phyloP scores from a whole-genome alignment of 2,888 invertebrate species.

The Zhengitettix transpicula region DNA sequence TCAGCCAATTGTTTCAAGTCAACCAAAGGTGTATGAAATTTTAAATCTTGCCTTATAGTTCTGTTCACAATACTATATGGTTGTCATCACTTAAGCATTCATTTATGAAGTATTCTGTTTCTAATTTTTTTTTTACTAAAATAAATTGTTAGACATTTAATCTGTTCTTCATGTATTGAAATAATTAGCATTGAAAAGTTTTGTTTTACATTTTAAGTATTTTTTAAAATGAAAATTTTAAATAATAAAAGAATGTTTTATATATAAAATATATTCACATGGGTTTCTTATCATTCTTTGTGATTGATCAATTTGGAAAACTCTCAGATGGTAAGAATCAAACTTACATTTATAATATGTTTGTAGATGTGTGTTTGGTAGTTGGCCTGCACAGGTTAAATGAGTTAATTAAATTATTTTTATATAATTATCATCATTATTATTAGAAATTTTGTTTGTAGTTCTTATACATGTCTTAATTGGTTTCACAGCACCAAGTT shows the following conservation, averaged over 20 bases:
- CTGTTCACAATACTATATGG: too few relatives aligned
- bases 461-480: not conserved
- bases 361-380: conserved; percentile 10
- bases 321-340: conserved; percentile 31
- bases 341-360: conserved; percentile 23
- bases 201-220: too few relatives aligned
- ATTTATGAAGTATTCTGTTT: too few relatives aligned
- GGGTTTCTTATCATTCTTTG: conserved; percentile 10
- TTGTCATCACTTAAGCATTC: too few relatives aligned
- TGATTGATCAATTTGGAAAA: conserved; percentile 18
- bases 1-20: too few relatives aligned
- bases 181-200: too few relatives aligned
- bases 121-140: too few relatives aligned
- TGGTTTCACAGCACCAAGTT: not conserved
- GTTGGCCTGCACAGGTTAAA: conserved; percentile 10
- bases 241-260: not conserved
- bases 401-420: conserved; percentile 3
- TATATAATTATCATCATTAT: conserved; percentile 7
- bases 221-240: too few relatives aligned
- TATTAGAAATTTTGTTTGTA: conserved; percentile 1
- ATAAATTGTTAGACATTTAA: too few relatives aligned
- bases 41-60: too few relatives aligned
- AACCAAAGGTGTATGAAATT: too few relatives aligned
- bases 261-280: not conserved
- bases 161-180: too few relatives aligned